These are phyloP conservation scores for Papilio machaon DNA, from an alignment of 1,140 invertebrate species.

Conservation along the genomic window DNA sequence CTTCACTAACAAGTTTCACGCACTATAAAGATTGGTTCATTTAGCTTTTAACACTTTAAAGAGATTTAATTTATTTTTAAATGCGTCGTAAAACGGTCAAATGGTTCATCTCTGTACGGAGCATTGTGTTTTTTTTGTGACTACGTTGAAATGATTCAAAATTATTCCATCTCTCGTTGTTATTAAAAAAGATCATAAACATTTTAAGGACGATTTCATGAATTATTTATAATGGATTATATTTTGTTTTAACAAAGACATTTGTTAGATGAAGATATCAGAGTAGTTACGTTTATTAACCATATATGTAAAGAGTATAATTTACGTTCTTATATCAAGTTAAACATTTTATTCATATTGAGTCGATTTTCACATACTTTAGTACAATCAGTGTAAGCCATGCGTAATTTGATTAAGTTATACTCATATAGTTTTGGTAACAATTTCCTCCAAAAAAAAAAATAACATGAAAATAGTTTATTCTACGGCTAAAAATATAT, in stretches of 20 bases:
- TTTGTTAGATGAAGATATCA: not conserved
- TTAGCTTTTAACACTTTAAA: constrained; percentile 50
- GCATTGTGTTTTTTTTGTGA: constrained; percentile 18
- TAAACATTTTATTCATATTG: not conserved
- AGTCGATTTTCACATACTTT: not conserved
- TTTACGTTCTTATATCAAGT: not conserved
- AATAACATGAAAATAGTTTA: too few species aligned
- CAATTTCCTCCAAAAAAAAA: too few species aligned
- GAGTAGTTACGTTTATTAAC: not conserved
- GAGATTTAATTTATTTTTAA: constrained; percentile 57
- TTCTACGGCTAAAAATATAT: too few species aligned
- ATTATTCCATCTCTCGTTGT: constrained; percentile 3
- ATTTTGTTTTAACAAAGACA: not conserved
- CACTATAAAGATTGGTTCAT: constrained; percentile 46
- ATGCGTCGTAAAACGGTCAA: constrained; percentile 50
- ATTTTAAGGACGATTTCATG: constrained; percentile 3
- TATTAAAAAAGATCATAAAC: constrained; percentile 20
- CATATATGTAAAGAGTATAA: not conserved
- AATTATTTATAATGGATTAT: not conserved
- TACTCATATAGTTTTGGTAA: too few species aligned
- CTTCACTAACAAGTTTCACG: constrained; percentile 47
- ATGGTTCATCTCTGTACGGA: constrained; percentile 29
- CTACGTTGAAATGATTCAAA: constrained; percentile 15
- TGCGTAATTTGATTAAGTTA: too few species aligned
- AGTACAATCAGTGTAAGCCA: not conserved